A percentile compares a stretch with the other conserved stretches of the same genome.
Evolutionary conservation across 1,140 invertebrate genomes (phyloP).

Genomic region (Schlechtendalia chinensis): DNA sequence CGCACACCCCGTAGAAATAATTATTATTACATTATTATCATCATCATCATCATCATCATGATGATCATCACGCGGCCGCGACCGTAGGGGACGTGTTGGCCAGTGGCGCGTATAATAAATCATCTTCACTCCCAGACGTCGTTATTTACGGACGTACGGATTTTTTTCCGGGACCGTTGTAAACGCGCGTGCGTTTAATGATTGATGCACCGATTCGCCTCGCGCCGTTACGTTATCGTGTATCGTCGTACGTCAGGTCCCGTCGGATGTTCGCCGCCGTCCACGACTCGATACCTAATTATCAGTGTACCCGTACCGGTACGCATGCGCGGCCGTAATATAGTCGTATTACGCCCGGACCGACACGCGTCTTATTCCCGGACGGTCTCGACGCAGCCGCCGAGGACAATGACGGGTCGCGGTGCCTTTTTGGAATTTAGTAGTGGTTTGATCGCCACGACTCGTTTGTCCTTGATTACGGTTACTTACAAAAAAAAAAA

Average conservation of each 20-base stretch:
- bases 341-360: no score
- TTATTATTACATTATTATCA: no score
- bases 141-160: slow-evolving; percentile 10
- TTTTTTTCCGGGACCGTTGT: slow-evolving; percentile 19
- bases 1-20: no score
- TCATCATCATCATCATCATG: no score
- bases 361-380: background rate
- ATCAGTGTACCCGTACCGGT: background rate
- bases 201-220: slow-evolving; percentile 45
- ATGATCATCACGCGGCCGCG: no score
- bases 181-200: slow-evolving; percentile 23
- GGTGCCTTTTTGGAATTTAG: no score
- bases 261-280: background rate
- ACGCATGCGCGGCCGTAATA: background rate
- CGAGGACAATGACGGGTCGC: no score
- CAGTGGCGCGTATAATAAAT: slow-evolving; percentile 26
- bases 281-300: slow-evolving; percentile 7
- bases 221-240: slow-evolving; percentile 9
- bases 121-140: slow-evolving; percentile 20
- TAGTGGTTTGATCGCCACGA: no score
- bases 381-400: background rate
- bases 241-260: background rate
- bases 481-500: no score
- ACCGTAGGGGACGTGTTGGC: background rate
- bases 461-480: no score